These are phyloP conservation scores for Peromyscus polionotus DNA, from an alignment of 2,113 vertebrate genomes.

Conservation along the genomic window DNA sequence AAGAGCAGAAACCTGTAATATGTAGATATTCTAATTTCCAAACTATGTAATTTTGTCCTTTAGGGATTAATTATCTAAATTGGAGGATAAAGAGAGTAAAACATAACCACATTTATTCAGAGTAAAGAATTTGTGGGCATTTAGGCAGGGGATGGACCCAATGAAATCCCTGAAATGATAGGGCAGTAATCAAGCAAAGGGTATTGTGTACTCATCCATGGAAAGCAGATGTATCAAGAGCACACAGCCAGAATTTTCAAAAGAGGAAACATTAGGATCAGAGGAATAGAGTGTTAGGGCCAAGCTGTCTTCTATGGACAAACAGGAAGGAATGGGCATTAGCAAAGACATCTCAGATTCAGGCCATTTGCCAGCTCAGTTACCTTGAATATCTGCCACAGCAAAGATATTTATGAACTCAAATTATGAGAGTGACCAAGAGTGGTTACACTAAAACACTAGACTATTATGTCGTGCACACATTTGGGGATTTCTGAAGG, in stretches of 20 bases:
- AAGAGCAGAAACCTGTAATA: neutral
- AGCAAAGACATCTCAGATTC: neutral
- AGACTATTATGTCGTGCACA: neutral
- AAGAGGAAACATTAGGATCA: neutral
- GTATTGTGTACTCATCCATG: neutral
- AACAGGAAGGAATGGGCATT: neutral
- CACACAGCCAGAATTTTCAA: neutral
- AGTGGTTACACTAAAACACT: neutral
- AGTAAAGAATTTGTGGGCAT: neutral
- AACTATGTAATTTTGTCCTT: neutral
- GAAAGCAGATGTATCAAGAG: neutral
- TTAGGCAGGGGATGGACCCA: neutral
- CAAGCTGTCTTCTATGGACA: neutral
- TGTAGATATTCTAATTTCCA: neutral
- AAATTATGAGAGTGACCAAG: neutral
- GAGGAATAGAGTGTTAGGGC: neutral
- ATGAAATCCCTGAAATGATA: neutral
- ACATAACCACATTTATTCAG: neutral
- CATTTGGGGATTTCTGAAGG: neutral
- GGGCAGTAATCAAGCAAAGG: constrained; percentile 10
- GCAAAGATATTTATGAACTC: neutral
- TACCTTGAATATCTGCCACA: neutral
- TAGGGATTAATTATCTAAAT: neutral
- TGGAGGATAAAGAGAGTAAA: neutral
- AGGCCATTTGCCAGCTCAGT: neutral